Evolutionary conservation across 1,140 invertebrate genomes (phyloP).

Genomic region (Papilio aristodemus): DNA sequence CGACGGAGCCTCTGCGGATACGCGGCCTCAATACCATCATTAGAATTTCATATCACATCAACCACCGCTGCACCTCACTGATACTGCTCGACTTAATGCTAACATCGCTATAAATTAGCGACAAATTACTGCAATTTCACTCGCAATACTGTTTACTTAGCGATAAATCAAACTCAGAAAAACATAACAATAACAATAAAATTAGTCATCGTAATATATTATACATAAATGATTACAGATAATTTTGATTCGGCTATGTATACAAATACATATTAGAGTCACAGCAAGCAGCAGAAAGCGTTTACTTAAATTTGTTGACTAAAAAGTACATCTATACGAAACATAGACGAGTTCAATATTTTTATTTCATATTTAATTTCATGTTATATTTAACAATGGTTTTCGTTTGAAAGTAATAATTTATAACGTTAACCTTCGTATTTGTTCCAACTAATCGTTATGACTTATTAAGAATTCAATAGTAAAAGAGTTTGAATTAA

Average conservation of each 20-base stretch:
- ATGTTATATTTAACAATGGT: not conserved
- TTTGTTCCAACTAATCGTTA: slow-evolving; percentile 1
- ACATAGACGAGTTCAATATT: too few relatives aligned
- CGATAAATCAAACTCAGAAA: not conserved
- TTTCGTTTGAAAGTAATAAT: not conserved
- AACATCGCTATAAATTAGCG: not conserved
- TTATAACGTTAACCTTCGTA: not conserved
- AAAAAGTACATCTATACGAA: too few relatives aligned
- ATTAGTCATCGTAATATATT: too few relatives aligned
- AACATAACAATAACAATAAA: too few relatives aligned
- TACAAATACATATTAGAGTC: too few relatives aligned
- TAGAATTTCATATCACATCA: slow-evolving; percentile 27
- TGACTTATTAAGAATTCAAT: slow-evolving; percentile 3
- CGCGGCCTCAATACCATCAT: slow-evolving; percentile 6
- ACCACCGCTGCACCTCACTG: slow-evolving; percentile 9
- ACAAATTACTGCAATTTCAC: not conserved
- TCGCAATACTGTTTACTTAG: not conserved
- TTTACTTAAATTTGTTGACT: too few relatives aligned
- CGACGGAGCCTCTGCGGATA: slow-evolving; percentile 1
- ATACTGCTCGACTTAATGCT: slow-evolving; percentile 10
- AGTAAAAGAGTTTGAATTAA: not conserved
- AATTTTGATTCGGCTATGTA: too few relatives aligned
- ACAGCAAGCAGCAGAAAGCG: too few relatives aligned
- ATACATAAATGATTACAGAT: too few relatives aligned
- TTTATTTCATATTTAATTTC: too few relatives aligned